Percentiles rank a stretch among this genome's conserved stretches.
Conservation (phyloP, 2,113 vertebrate genomes). For the Laterallus jamaicensis region DNA sequence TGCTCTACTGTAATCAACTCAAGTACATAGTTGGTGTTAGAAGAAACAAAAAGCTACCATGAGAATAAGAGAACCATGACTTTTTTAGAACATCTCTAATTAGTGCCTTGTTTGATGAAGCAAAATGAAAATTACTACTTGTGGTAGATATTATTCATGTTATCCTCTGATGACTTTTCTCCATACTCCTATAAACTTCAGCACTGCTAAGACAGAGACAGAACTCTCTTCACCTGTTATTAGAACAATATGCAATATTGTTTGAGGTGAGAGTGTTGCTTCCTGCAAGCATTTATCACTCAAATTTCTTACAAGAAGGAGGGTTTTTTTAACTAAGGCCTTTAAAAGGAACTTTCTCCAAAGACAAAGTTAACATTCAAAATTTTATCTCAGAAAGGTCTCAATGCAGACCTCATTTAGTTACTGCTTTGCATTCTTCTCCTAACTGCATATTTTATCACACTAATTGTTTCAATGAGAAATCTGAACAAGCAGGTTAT, state of each 20-base stretch:
- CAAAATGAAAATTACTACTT: not conserved
- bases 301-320: not conserved
- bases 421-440: not conserved
- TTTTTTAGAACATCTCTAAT: not conserved
- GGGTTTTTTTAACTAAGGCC: not conserved
- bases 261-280: not conserved
- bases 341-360: not conserved
- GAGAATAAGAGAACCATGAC: not conserved
- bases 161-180: not conserved
- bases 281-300: not conserved
- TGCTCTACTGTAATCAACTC: not conserved
- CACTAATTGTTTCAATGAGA: not conserved
- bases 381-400: not conserved
- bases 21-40: not conserved
- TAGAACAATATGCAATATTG: not conserved
- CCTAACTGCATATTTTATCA: not conserved
- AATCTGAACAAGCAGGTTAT: not conserved
- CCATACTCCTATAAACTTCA: not conserved
- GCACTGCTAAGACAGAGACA: not conserved
- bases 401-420: not conserved
- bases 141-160: not conserved
- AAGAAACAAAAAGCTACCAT: slow-evolving; percentile 2
- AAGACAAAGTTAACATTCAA: not conserved
- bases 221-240: not conserved
- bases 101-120: not conserved